Evolutionary conservation across 2,888 invertebrate genomes (phyloP), one percentile per base, ranked within the genome.

Genomic region (Gymnosoma rotundatum): DNA sequence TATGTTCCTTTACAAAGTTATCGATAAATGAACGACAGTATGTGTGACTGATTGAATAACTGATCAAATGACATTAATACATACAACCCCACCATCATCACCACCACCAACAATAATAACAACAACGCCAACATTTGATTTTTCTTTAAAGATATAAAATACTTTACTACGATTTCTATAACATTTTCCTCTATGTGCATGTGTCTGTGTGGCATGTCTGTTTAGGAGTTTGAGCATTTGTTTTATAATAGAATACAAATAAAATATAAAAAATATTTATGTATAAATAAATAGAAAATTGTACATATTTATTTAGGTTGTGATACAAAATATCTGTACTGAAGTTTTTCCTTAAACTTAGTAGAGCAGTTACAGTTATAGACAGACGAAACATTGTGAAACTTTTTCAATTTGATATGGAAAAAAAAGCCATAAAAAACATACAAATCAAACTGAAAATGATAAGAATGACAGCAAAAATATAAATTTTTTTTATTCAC

Each of bases 401-500:
- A 75, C 75, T 66, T 32, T 76, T 67, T 58, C 58, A 36, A 58
- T 66, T 66, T 48, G 45, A 18, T 66, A 18, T 48, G 21, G 38
- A 6, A 20, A 58, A 75, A 67, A 76, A 66, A 54, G 54, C 42
- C 58, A 74, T 74, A 63, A 63, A 75, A 72, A 75, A 48, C 21
- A 50, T 54, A 66, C 36, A 75, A 76, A 76, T 76, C 75, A 67
- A 66, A 36, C 32, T 20, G n/a, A 58, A 67, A 76, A 67, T 66
- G 75, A 76, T 76, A 76, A 76, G 75, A 76, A 67, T 60, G 66
- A 67, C 75, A 67, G 50, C 21, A 48, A 50, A 52, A 18, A 18
- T 20, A 7, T 2, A 52, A 9, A 9, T 52, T 7, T 18, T 50
- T n/a, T n/a, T 18, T 45, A 16, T 45, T 45, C 12, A 45, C 45